These are phyloP conservation scores for Donacobius atricapilla DNA, from an alignment of 2,113 vertebrate genomes.

Conservation along the genomic window DNA sequence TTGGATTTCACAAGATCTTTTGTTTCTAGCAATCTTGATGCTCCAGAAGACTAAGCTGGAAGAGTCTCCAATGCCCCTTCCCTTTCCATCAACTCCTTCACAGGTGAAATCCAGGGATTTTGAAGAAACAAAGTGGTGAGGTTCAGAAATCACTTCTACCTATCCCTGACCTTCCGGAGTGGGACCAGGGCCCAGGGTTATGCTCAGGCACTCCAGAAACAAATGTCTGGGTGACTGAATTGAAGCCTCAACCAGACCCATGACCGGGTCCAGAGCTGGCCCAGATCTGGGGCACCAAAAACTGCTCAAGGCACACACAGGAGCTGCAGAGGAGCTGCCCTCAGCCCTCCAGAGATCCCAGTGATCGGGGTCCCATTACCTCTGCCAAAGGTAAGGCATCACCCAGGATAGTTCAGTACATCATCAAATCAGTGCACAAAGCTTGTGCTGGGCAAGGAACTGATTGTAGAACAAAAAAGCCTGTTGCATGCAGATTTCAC, in stretches of 20 bases:
- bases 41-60: background rate
- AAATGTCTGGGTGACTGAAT: background rate
- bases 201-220: background rate
- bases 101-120: background rate
- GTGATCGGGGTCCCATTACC: too few relatives aligned
- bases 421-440: background rate
- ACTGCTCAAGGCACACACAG: rapidly evolving
- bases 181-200: background rate
- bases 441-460: background rate
- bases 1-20: background rate
- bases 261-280: background rate
- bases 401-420: background rate
- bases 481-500: background rate
- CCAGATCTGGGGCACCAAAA: background rate
- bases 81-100: background rate
- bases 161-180: background rate
- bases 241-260: background rate
- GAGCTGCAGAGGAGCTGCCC: background rate
- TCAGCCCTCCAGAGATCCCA: background rate
- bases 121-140: rapidly evolving
- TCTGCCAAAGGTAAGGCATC: background rate
- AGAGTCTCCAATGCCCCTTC: background rate
- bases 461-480: background rate
- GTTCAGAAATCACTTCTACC: background rate
- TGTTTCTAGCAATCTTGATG: background rate